Conservation (phyloP, 2,888 invertebrate species). For the Dastarcus helophoroides region DNA sequence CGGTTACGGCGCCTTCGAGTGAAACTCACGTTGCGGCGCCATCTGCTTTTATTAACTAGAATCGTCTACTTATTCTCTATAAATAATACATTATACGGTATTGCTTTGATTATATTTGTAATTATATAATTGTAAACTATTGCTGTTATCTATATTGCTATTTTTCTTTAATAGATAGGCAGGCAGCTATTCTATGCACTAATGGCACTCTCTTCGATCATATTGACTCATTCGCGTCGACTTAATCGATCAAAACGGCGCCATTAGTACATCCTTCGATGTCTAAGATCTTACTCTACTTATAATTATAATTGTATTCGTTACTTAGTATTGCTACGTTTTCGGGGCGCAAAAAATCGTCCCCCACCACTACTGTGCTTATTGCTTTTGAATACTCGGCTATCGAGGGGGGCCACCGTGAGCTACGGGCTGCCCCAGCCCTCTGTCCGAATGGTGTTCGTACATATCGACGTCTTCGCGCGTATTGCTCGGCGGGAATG, state of each 20-base stretch:
- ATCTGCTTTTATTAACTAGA: slow-evolving; percentile 3
- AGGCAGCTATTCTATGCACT: slow-evolving; percentile 34
- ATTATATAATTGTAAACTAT: slow-evolving; percentile 29
- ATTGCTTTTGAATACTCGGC: slow-evolving; percentile 43
- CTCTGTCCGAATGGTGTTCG: slow-evolving; percentile 17
- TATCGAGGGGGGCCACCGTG: slow-evolving; percentile 31
- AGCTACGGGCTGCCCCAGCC: slow-evolving; percentile 17
- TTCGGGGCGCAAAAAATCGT: slow-evolving; percentile 27
- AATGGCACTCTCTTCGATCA: not conserved
- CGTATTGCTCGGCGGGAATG: slow-evolving; percentile 3
- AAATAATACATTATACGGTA: slow-evolving; percentile 34
- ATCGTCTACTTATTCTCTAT: slow-evolving; percentile 29
- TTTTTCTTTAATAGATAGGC: slow-evolving; percentile 31
- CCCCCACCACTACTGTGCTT: slow-evolving; percentile 34
- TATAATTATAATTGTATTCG: slow-evolving; percentile 28
- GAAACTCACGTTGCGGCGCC: too few species aligned
- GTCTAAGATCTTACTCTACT: slow-evolving; percentile 25
- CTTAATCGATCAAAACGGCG: slow-evolving; percentile 9
- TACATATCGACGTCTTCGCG: slow-evolving; percentile 16
- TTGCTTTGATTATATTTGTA: slow-evolving; percentile 35
- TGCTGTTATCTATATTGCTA: slow-evolving; percentile 38
- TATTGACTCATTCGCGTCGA: slow-evolving; percentile 2
- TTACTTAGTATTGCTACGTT: slow-evolving; percentile 38
- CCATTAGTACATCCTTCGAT: slow-evolving; percentile 17
- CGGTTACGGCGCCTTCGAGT: too few species aligned